Evolutionary conservation across 2,797 vertebrate species (phyloP).

Genomic region (Brachyrhaphis roseni): DNA sequence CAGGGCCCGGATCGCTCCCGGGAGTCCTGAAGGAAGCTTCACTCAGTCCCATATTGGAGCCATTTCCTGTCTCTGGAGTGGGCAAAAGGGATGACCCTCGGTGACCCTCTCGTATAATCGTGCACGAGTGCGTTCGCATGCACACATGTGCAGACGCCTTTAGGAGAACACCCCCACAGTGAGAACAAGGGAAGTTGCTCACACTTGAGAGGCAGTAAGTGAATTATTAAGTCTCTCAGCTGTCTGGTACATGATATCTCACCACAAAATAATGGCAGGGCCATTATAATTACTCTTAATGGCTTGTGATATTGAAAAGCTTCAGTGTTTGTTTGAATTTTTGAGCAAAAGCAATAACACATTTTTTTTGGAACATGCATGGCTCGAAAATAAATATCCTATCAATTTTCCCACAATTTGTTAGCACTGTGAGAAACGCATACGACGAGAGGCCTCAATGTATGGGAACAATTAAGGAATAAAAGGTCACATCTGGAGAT

Average conservation of each 20-base stretch:
- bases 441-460: constrained; percentile 34
- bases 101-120: constrained; percentile 60
- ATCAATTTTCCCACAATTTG: constrained; percentile 50
- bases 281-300: constrained; percentile 72
- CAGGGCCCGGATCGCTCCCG: constrained; percentile 69
- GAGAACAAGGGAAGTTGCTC: constrained; percentile 51
- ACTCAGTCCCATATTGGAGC: constrained; percentile 77
- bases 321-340: constrained; percentile 20
- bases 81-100: constrained; percentile 66
- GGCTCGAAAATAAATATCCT: constrained; percentile 36
- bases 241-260: constrained; percentile 39
- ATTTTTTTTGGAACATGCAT: constrained; percentile 36
- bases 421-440: constrained; percentile 53
- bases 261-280: constrained; percentile 55
- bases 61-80: constrained; percentile 82
- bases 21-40: constrained; percentile 65
- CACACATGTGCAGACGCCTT: constrained; percentile 38
- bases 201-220: constrained; percentile 45
- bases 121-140: constrained; percentile 26
- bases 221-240: constrained; percentile 58
- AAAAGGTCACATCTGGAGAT: constrained; percentile 56
- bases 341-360: constrained; percentile 65
- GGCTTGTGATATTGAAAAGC: constrained; percentile 52
- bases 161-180: constrained; percentile 53
- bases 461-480: constrained; percentile 48